Evolutionary conservation across 2,113 vertebrate species (phyloP).

Genomic region (Micronycteris hirsuta): DNA sequence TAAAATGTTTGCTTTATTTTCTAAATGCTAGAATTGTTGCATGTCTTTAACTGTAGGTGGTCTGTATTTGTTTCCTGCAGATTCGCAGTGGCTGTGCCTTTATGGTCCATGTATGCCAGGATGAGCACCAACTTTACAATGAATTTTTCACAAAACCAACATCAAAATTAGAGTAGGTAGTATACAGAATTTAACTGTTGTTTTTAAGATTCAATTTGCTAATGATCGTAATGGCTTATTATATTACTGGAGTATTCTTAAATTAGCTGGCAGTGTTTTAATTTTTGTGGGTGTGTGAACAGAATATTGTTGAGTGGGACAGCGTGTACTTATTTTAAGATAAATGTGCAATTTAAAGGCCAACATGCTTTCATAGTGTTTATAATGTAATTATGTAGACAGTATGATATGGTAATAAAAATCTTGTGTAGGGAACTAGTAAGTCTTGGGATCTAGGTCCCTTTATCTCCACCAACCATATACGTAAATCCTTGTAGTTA

Average conservation of each 20-base stretch:
- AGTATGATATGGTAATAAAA: neutral
- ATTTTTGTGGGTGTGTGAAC: neutral
- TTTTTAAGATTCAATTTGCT: conserved; percentile 39
- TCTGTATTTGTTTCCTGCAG: conserved; percentile 78
- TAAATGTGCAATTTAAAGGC: neutral
- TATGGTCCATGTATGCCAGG: conserved; percentile 98
- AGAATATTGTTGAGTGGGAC: neutral
- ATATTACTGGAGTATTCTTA: neutral
- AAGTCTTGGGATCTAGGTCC: neutral
- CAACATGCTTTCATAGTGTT: neutral
- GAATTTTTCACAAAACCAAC: conserved; percentile 98
- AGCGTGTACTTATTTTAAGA: conserved; percentile 30
- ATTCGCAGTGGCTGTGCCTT: conserved; percentile 98
- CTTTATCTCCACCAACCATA: neutral
- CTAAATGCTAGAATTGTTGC: neutral
- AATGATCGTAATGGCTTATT: neutral
- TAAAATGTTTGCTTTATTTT: neutral
- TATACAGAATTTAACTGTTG: conserved; percentile 23
- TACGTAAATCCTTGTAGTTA: conserved; percentile 8
- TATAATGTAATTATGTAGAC: neutral
- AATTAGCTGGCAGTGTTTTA: neutral
- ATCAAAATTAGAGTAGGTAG: conserved; percentile 93
- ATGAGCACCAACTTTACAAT: conserved; percentile 96
- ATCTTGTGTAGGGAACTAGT: neutral
- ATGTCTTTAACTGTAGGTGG: neutral